Base-by-base conservation (phyloP, 2,113 vertebrate genomes). In the Rhagologus leucostigma region DNA sequence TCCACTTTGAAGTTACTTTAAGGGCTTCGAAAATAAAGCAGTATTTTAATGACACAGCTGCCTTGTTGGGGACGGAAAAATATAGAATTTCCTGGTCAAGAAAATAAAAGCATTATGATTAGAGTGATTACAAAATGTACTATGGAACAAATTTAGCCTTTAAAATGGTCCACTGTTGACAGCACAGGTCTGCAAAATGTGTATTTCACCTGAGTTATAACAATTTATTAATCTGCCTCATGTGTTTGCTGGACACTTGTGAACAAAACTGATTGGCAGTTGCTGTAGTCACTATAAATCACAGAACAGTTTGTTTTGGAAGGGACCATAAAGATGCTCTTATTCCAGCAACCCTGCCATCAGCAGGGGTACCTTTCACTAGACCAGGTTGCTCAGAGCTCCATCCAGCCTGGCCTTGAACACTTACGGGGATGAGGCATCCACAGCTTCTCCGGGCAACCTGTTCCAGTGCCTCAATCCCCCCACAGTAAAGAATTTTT, bases 1-100 rank as follows among this genome's bases (percentile, higher is more conserved):
- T 92, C 71, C 24, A 52, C 80, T 95, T 67, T 76, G 82, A 93
- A 95, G 67, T n/a, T 73, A 68, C 68, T 92, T 94, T 79, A 76
- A 93, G 37, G 35, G 50, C 67, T 93, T 90, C 46, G 81, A 71
- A 93, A 91, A 84, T 89, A 90, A 94, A 84, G 39, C 37, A 57
- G 5, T 82, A 57, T 84, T 97, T 93, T 96, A 95, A 85, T 87
- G 74, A 41, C 47, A 59, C 5, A 71, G 73, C 53, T 78, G n/a
- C 86, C 32, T 82, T 76, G 41, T 69, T 85, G 33, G 29, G 21
- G n/a, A 90, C 30, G 20, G 76, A 87, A 73, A 69, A 95, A 87
- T 59, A 62, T 12, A 84, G 67, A 92, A 89, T 78, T 5, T 4
- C 14, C 20, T 19, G 3, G 57, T 92, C 74, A 93, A 95, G 76